Base-by-base conservation (phyloP, 2,888 invertebrate species). In the Lasioglossum lativentre region DNA sequence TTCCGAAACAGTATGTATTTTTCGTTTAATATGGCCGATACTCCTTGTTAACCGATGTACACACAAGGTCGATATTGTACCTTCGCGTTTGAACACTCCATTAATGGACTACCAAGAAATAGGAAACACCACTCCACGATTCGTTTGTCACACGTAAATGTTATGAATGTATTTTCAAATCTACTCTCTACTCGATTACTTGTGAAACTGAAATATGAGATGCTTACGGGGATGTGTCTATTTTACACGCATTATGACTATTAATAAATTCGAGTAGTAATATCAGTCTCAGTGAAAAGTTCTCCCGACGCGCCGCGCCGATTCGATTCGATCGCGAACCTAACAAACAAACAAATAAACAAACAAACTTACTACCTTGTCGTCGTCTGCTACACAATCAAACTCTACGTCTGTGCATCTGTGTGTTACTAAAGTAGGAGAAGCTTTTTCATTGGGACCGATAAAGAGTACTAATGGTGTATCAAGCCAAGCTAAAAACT, bases 21-120 rank as follows among this genome's bases (percentile, higher is more conserved):
- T 86, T 74, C 68, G 83, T 79, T 85, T 75, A 86, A 81, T 89
- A 88, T 87, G 86, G 85, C 80, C 76, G 80, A 84, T 89, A 75
- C 82, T 77, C 79, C 75, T 74, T 47, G 47, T 80, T 82, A 68
- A 83, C 75, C 75, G 84, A 75, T 88, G 81, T 75, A 87, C 73
- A 82, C 73, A 78, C 66, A 68, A 68, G 68, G 81, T 80, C 83
- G 78, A 86, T 80, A 75, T 84, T 81, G 70, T 68, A 71, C 80
- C 75, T 80, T 79, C 86, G 82, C 82, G 63, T 63, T 82, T 82
- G 80, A 83, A 83, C 68, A 85, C 82, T 84, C 85, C 87, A 76
- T 68, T 68, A 42, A 71, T 71, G 42, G 40, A 42, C 71, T 71
- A 68, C 71, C 71, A 71, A 42, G 42, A 71, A 82, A 68, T 68